Conservation (phyloP, 2,113 vertebrate genomes). For the Alethe castanea region DNA sequence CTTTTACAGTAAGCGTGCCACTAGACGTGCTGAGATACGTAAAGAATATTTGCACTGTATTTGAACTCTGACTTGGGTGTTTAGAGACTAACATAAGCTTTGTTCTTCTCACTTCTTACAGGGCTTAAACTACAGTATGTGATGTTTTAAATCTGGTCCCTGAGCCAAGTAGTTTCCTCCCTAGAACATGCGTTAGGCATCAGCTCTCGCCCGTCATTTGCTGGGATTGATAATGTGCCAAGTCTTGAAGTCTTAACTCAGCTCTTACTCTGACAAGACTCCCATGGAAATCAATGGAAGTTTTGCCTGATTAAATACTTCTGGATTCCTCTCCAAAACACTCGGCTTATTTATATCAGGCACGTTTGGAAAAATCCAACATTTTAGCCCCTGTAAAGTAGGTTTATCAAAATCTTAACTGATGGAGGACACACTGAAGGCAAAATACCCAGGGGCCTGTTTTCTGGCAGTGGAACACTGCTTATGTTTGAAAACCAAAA, state of each 20-base stretch:
- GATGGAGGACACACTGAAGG: neutral
- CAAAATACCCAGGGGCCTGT: neutral
- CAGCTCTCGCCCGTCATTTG: conserved; percentile 50
- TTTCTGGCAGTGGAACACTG: neutral
- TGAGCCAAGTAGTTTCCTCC: conserved; percentile 70
- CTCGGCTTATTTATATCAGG: conserved; percentile 44
- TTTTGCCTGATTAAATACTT: conserved; percentile 63
- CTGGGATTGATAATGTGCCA: conserved; percentile 66
- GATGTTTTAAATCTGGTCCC: conserved; percentile 56
- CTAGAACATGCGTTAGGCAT: conserved; percentile 69
- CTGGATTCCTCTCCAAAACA: conserved; percentile 25
- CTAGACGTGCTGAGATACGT: conserved; percentile 9
- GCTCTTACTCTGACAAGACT: conserved; percentile 41
- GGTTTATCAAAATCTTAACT: conserved; percentile 33
- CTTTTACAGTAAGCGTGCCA: neutral
- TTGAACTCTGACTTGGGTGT: conserved; percentile 50
- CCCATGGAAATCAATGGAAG: conserved; percentile 53
- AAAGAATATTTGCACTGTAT: conserved; percentile 39
- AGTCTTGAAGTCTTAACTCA: conserved; percentile 56
- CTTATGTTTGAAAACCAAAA: neutral
- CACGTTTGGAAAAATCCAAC: neutral
- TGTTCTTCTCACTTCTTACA: conserved; percentile 60
- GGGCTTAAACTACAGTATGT: conserved; percentile 32
- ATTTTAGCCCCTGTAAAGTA: conserved; percentile 29
- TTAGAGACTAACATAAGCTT: conserved; percentile 51